phyloP scores from a whole-genome alignment of 2,888 invertebrate species.

The Stenodema calcarata region DNA sequence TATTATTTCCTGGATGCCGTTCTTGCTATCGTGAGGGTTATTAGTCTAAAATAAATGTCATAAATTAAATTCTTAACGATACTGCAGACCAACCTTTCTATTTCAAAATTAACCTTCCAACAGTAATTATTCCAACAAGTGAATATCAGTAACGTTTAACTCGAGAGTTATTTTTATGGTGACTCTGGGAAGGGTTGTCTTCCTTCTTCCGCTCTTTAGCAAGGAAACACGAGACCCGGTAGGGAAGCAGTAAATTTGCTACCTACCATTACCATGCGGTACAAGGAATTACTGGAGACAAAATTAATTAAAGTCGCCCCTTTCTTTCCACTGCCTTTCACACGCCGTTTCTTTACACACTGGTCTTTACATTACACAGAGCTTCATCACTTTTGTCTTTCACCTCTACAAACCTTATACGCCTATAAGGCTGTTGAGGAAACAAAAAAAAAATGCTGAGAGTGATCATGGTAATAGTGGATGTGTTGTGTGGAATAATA shows the following conservation, averaged over 20 bases:
- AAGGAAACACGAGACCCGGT: constrained; percentile 5
- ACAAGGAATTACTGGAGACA: constrained; percentile 13
- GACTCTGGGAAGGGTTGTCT: neutral
- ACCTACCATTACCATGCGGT: constrained; percentile 17
- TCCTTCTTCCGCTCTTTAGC: neutral
- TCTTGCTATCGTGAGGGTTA: too few relatives aligned
- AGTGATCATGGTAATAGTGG: too few relatives aligned
- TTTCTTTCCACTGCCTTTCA: neutral
- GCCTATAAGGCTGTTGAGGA: too few relatives aligned
- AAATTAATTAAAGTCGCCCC: constrained; percentile 25
- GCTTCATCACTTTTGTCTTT: neutral
- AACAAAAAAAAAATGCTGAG: too few relatives aligned
- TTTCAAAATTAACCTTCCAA: neutral
- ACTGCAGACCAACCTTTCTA: neutral
- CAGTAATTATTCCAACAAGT: neutral
- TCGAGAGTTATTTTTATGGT: neutral
- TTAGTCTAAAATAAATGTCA: too few relatives aligned
- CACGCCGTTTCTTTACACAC: neutral
- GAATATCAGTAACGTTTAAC: neutral
- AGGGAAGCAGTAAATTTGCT: constrained; percentile 6
- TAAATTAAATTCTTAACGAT: neutral
- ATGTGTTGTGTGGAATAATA: too few relatives aligned
- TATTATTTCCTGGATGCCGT: too few relatives aligned
- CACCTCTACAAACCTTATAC: neutral
- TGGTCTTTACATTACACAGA: neutral